phyloP scores from a whole-genome alignment of 2,888 invertebrate genomes.

The Gortyna flavago region DNA sequence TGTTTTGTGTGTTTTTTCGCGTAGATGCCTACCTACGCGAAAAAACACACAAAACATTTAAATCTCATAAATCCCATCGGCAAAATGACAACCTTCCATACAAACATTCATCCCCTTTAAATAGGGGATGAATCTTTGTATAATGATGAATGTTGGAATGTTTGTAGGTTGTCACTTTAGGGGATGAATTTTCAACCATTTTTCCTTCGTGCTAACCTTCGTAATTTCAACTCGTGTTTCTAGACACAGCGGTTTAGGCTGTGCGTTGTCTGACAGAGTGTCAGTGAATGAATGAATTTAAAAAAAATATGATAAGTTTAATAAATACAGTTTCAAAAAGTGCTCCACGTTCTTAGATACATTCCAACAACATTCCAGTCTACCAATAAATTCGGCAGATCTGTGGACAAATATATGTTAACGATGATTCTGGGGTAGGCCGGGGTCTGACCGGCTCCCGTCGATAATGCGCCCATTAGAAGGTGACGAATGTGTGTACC shows the following conservation, averaged over 20 bases:
- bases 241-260: neutral
- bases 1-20: neutral
- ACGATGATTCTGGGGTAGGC: slow-evolving; percentile 48
- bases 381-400: slow-evolving; percentile 15
- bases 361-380: neutral
- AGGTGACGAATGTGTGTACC: slow-evolving; percentile 57
- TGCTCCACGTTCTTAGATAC: neutral
- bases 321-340: neutral
- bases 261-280: neutral
- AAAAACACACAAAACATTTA: no score
- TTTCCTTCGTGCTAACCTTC: neutral
- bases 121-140: no score
- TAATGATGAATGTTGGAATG: no score
- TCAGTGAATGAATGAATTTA: no score
- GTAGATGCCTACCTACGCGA: no score
- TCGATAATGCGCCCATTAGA: slow-evolving; percentile 57
- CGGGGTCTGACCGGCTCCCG: slow-evolving; percentile 21
- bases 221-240: neutral
- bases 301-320: no score
- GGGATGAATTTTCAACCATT: neutral
- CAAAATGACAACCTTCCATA: neutral
- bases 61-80: no score
- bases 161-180: no score
- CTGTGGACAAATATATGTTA: slow-evolving; percentile 48
- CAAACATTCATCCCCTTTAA: no score